Conservation (phyloP, 2,113 vertebrate genomes). For the Cyphomyrus plagiostoma region DNA sequence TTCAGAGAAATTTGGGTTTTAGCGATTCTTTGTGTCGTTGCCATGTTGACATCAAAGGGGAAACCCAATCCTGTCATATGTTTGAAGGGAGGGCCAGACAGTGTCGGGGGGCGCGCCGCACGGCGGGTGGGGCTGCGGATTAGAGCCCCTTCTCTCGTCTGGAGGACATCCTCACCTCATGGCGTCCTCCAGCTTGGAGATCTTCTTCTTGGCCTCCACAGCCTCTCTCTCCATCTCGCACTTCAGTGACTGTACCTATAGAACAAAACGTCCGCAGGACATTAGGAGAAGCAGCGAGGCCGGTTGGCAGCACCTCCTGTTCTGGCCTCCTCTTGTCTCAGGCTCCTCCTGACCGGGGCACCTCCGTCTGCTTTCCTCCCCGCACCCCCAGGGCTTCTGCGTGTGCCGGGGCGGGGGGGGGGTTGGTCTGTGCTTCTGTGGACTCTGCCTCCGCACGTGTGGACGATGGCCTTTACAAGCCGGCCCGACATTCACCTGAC, state of each 20-base stretch:
- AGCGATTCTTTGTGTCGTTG: constrained; percentile 52
- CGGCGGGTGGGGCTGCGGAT: neutral
- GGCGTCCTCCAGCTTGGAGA: constrained; percentile 52
- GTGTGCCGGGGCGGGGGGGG: neutral
- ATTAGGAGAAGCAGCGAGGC: neutral
- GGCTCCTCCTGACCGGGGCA: neutral
- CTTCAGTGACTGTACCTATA: constrained; percentile 52
- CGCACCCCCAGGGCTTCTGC: neutral
- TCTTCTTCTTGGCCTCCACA: constrained; percentile 51
- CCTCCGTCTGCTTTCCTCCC: neutral
- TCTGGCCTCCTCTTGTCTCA: too few species aligned
- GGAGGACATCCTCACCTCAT: constrained; percentile 52
- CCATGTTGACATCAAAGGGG: constrained; percentile 52
- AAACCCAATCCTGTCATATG: constrained; percentile 43
- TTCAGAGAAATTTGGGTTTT: constrained; percentile 49
- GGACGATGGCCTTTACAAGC: neutral
- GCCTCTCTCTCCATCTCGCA: constrained; percentile 56
- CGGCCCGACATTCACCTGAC: constrained; percentile 1
- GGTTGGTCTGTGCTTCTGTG: neutral
- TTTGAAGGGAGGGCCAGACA: constrained; percentile 41
- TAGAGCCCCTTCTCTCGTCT: neutral
- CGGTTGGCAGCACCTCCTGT: neutral
- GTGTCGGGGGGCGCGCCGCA: neutral
- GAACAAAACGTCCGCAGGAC: neutral
- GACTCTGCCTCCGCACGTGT: neutral